phyloP scores from a whole-genome alignment of 2,797 vertebrate genomes.

The Poeciliopsis presidionis region DNA sequence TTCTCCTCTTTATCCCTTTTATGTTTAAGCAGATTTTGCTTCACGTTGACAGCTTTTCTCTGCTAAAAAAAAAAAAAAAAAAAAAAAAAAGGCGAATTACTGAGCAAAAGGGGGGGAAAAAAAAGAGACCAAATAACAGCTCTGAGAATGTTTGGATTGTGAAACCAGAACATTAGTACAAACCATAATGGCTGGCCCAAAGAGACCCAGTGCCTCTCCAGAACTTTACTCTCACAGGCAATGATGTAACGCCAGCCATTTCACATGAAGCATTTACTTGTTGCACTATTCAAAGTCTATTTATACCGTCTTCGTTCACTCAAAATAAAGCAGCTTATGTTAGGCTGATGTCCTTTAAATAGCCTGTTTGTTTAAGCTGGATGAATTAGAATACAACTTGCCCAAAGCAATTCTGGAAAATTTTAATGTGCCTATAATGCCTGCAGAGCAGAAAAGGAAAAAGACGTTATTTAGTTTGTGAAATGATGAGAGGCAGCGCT shows the following conservation, averaged over 20 bases:
- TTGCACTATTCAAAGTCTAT: conserved; percentile 82
- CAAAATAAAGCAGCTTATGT: conserved; percentile 81
- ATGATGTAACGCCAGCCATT: conserved; percentile 85
- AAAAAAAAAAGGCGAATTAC: conserved; percentile 78
- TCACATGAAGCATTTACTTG: conserved; percentile 84
- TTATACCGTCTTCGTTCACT: conserved; percentile 82
- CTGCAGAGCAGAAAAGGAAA: conserved; percentile 41
- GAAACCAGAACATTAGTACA: conserved; percentile 88
- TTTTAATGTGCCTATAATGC: conserved; percentile 19
- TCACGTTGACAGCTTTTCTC: conserved; percentile 75
- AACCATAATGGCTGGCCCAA: conserved; percentile 85
- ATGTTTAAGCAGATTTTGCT: conserved; percentile 72
- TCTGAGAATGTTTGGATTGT: conserved; percentile 85
- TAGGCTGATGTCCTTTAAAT: conserved; percentile 80
- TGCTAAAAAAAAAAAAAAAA: conserved; percentile 72
- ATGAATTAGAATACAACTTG: conserved; percentile 60
- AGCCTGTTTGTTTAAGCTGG: conserved; percentile 77
- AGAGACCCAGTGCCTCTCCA: conserved; percentile 74
- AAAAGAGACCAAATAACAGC: conserved; percentile 84
- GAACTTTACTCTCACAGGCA: conserved; percentile 80
- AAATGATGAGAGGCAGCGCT: conserved; percentile 35
- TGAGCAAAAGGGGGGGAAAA: conserved; percentile 62
- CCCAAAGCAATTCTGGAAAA: conserved; percentile 46
- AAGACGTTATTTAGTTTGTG: conserved; percentile 38
- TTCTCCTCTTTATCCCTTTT: conserved; percentile 46